Conservation (phyloP, 2,888 invertebrate genomes). For the Tricholauxania praeusta region DNA sequence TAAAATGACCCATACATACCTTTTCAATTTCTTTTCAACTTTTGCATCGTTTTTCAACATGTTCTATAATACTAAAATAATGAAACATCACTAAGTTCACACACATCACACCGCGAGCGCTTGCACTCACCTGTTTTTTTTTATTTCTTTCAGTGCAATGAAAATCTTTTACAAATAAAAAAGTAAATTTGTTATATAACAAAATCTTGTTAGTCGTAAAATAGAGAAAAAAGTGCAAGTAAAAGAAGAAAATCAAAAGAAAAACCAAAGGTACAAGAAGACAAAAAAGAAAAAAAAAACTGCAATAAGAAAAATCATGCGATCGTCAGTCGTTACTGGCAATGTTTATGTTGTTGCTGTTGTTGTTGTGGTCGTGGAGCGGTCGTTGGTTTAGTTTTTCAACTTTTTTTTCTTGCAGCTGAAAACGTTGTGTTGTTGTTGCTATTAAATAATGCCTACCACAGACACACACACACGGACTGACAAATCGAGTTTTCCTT, state of each 20-base stretch:
- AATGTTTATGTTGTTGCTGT: background rate
- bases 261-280: background rate
- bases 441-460: slow-evolving; percentile 17
- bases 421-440: slow-evolving; percentile 10
- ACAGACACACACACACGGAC: no score
- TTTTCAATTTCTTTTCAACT: no score
- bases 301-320: background rate
- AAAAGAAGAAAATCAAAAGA: background rate
- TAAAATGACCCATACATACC: no score
- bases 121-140: no score
- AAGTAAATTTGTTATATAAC: background rate
- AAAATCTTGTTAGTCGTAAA: background rate
- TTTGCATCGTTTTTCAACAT: no score
- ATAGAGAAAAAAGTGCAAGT: background rate
- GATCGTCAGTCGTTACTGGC: background rate
- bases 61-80: no score
- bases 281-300: background rate
- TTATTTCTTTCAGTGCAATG: background rate
- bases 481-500: slow-evolving; percentile 19
- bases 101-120: no score
- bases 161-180: background rate
- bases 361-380: slow-evolving; percentile 2
- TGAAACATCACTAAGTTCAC: no score
- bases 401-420: slow-evolving; percentile 9
- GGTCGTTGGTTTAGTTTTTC: slow-evolving; percentile 27